These are phyloP conservation scores for Diarsia brunnea DNA, from an alignment of 2,888 invertebrate genomes.

Conservation along the genomic window DNA sequence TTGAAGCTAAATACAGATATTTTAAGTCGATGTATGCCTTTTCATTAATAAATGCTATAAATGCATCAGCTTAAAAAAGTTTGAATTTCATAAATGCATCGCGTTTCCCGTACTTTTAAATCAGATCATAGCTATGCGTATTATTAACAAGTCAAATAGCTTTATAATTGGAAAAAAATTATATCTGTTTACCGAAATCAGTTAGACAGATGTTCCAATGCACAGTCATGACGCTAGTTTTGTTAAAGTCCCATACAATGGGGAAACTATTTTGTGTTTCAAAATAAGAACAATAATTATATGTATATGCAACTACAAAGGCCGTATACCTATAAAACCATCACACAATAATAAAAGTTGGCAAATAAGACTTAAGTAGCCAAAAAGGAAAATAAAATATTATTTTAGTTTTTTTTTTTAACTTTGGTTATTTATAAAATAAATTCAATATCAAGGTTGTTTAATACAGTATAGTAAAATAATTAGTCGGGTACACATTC, in stretches of 20 bases:
- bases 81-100: neutral
- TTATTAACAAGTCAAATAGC: neutral
- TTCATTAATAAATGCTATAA: slow-evolving; percentile 10
- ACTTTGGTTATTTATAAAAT: slow-evolving; percentile 34
- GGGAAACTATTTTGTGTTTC: slow-evolving; percentile 39
- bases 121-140: neutral
- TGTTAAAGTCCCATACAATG: neutral
- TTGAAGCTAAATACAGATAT: neutral
- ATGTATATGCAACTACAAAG: slow-evolving; percentile 45
- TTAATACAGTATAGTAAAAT: neutral
- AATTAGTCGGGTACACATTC: slow-evolving; percentile 10
- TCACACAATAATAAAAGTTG: slow-evolving; percentile 49
- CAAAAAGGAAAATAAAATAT: slow-evolving; percentile 30
- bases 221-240: neutral
- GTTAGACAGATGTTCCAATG: neutral
- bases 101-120: neutral
- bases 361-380: slow-evolving; percentile 40
- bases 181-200: too few relatives aligned
- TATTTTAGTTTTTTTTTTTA: slow-evolving; percentile 11
- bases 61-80: neutral
- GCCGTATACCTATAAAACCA: slow-evolving; percentile 55
- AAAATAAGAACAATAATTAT: slow-evolving; percentile 29
- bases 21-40: too few relatives aligned
- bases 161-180: too few relatives aligned
- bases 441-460: slow-evolving; percentile 13